Evolutionary conservation across 2,888 invertebrate genomes (phyloP).

Genomic region (Chydorus sphaericus): DNA sequence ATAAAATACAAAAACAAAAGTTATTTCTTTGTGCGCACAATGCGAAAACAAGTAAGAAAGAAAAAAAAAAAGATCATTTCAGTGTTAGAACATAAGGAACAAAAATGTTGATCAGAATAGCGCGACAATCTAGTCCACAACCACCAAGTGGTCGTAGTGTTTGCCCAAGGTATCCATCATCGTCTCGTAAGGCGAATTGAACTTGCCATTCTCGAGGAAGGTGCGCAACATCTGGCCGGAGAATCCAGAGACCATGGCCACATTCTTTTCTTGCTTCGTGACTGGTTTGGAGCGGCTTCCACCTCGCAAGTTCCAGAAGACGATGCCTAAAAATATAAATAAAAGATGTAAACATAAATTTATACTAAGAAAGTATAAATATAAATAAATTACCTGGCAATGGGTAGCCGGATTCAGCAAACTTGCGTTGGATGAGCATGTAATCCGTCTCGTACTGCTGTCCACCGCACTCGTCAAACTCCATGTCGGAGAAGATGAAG

Average conservation of each 20-base stretch:
- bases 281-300: slow-evolving; percentile 17
- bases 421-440: slow-evolving; percentile 15
- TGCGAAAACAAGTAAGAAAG: too few relatives aligned
- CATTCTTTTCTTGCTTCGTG: slow-evolving; percentile 15
- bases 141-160: slow-evolving; percentile 1
- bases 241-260: slow-evolving; percentile 18
- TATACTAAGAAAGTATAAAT: too few relatives aligned
- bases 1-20: too few relatives aligned
- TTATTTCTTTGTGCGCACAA: too few relatives aligned
- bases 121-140: slow-evolving; percentile 2
- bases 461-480: slow-evolving; percentile 17
- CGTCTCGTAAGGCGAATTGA: neutral
- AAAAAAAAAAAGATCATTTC: too few relatives aligned
- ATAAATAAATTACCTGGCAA: too few relatives aligned
- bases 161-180: slow-evolving; percentile 5
- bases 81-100: too few relatives aligned
- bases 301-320: slow-evolving; percentile 20
- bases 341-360: too few relatives aligned
- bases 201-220: slow-evolving; percentile 15
- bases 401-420: slow-evolving; percentile 13
- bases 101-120: too few relatives aligned
- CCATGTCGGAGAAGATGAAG: slow-evolving; percentile 19
- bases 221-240: slow-evolving; percentile 17
- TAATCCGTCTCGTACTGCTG: slow-evolving; percentile 15
- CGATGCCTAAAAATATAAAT: too few relatives aligned